Percentiles rank a stretch among this genome's conserved stretches.
These are phyloP conservation scores for Sicus ferrugineus DNA, from an alignment of 2,888 invertebrate species.

Conservation along the genomic window DNA sequence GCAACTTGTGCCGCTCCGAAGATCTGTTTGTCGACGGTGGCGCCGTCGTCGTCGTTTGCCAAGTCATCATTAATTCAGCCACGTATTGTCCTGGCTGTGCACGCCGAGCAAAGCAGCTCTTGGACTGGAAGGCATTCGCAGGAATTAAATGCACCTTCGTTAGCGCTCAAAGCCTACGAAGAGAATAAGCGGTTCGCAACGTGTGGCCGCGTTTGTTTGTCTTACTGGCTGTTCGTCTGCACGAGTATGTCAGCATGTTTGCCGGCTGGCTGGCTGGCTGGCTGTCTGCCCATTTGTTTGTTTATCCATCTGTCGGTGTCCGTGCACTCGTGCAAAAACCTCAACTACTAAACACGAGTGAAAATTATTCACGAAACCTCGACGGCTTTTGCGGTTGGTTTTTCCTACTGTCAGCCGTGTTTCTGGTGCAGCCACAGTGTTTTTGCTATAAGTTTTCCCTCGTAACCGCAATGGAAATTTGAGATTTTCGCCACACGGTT, in stretches of 20 bases:
- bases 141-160: constrained; percentile 22
- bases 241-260: neutral
- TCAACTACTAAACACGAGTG: constrained; percentile 12
- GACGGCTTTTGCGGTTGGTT: constrained; percentile 18
- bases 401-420: constrained; percentile 5
- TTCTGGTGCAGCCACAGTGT: constrained; percentile 4
- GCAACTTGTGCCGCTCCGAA: constrained; percentile 2
- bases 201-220: neutral
- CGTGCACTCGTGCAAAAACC: neutral
- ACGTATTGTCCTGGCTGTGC: neutral
- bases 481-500: too few relatives aligned
- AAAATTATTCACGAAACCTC: constrained; percentile 1
- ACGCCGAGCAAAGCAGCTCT: neutral
- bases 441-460: constrained; percentile 4
- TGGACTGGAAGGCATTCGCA: neutral
- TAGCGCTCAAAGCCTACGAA: neutral
- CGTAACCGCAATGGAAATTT: neutral
- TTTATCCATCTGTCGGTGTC: too few relatives aligned
- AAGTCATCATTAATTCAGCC: constrained; percentile 1
- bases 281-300: too few relatives aligned
- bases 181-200: neutral
- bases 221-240: neutral
- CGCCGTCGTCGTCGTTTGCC: neutral
- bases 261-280: too few relatives aligned
- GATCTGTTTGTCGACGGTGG: neutral